Evolutionary conservation across 2,113 vertebrate species (phyloP).

Genomic region (Dasyurus viverrinus): DNA sequence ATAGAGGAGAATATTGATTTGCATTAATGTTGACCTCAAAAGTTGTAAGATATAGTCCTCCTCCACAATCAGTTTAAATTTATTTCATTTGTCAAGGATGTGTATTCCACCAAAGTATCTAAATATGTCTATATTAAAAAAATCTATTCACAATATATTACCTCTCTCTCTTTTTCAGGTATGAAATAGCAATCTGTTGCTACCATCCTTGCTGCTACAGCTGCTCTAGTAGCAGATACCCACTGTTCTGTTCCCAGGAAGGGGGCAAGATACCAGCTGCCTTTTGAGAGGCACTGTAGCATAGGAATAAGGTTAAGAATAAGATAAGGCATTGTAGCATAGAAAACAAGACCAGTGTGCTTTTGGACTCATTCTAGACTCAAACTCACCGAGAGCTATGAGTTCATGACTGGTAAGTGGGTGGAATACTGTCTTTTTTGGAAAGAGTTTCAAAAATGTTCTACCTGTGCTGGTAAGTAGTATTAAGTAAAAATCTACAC

Average conservation of each 20-base stretch:
- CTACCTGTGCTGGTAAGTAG: neutral
- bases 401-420: neutral
- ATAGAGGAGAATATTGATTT: neutral
- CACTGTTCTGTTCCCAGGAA: neutral
- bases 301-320: neutral
- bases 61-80: neutral
- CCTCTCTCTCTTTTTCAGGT: neutral
- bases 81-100: neutral
- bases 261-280: neutral
- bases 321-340: neutral
- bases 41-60: neutral
- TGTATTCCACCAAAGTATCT: neutral
- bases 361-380: neutral
- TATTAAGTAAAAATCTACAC: neutral
- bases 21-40: neutral
- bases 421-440: neutral
- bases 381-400: neutral
- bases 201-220: neutral
- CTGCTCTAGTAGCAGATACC: neutral
- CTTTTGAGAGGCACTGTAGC: neutral
- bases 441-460: neutral
- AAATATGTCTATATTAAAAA: neutral
- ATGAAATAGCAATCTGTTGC: neutral
- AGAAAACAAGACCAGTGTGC: neutral
- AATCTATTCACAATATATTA: neutral